These are phyloP conservation scores for Pachymerium ferrugineum DNA, from an alignment of 2,888 invertebrate genomes.

Conservation along the genomic window DNA sequence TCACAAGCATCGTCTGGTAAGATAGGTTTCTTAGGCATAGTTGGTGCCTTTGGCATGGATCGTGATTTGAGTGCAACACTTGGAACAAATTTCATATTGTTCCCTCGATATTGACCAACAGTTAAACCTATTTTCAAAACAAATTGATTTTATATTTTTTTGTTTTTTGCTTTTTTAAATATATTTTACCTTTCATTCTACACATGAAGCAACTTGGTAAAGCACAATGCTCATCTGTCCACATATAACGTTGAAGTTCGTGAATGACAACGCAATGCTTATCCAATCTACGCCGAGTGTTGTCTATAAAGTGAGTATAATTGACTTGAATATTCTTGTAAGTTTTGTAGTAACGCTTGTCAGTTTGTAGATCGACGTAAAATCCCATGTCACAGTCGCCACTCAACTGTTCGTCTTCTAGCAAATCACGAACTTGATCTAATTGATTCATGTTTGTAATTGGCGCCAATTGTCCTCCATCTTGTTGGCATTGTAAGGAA, in stretches of 20 bases:
- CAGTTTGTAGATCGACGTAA: background rate
- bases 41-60: no score
- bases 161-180: no score
- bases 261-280: conserved; percentile 14
- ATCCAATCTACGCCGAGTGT: background rate
- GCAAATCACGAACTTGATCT: background rate
- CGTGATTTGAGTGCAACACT: no score
- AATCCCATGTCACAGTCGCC: no score
- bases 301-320: background rate
- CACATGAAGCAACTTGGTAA: conserved; percentile 11
- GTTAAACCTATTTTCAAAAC: no score
- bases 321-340: background rate
- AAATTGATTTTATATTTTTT: no score
- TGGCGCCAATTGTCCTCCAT: background rate
- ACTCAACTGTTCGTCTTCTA: no score
- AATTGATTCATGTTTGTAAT: background rate
- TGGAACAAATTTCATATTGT: no score
- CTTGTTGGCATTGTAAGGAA: background rate
- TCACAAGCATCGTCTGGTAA: no score
- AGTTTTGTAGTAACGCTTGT: background rate
- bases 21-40: no score
- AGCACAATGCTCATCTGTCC: conserved; percentile 23
- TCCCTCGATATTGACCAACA: no score
- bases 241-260: conserved; percentile 11
- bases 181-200: background rate